phyloP scores from a whole-genome alignment of 2,888 invertebrate species.

The Panzeria rudis region DNA sequence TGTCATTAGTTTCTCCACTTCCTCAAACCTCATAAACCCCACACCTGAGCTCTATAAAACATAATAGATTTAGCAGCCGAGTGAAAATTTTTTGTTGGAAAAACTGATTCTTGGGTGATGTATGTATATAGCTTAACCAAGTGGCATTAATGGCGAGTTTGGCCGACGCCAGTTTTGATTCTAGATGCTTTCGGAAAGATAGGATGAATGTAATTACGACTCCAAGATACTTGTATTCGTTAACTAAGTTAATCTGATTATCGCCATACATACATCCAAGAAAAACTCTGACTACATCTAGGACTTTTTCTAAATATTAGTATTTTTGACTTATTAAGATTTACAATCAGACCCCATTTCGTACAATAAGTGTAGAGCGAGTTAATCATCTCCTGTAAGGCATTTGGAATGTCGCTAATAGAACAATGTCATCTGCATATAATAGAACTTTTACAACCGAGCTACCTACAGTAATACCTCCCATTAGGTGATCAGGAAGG shows the following conservation, averaged over 20 bases:
- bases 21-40: slow-evolving; percentile 28
- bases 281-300: background rate
- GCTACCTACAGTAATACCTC: background rate
- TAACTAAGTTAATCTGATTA: slow-evolving; percentile 3
- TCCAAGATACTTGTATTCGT: slow-evolving; percentile 25
- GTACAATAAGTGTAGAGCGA: slow-evolving; percentile 16
- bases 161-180: background rate
- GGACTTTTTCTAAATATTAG: background rate
- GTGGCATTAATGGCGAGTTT: slow-evolving; percentile 35
- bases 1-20: slow-evolving; percentile 50
- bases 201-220: slow-evolving; percentile 5
- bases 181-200: slow-evolving; percentile 21
- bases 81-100: slow-evolving; percentile 40
- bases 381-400: slow-evolving; percentile 32
- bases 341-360: slow-evolving; percentile 22
- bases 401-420: slow-evolving; percentile 26
- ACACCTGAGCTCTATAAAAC: slow-evolving; percentile 40
- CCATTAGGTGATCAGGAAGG: background rate
- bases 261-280: slow-evolving; percentile 10
- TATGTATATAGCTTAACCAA: slow-evolving; percentile 16
- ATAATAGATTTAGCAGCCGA: slow-evolving; percentile 33
- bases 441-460: slow-evolving; percentile 28
- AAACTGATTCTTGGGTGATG: background rate
- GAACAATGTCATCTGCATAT: slow-evolving; percentile 50
- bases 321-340: background rate